Evolutionary conservation across 2,113 vertebrate genomes (phyloP).

Genomic region (Hippotragus niger): DNA sequence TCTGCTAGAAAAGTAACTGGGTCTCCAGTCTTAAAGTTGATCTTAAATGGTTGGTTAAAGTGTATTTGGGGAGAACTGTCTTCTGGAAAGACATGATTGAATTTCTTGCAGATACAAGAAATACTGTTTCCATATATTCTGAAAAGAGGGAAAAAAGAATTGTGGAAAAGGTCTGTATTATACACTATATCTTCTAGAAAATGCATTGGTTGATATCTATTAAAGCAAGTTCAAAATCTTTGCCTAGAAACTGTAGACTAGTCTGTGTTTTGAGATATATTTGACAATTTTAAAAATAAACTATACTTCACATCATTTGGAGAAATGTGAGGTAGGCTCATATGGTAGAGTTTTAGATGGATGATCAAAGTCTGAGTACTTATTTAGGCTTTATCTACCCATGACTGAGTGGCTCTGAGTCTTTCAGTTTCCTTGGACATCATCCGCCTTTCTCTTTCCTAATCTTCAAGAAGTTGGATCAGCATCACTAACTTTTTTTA

Average conservation of each 20-base stretch:
- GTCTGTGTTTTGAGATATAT: not conserved
- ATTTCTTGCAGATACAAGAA: not conserved
- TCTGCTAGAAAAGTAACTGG: not conserved
- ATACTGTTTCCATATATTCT: not conserved
- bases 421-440: not conserved
- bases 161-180: not conserved
- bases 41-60: not conserved
- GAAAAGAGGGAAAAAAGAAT: not conserved
- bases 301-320: not conserved
- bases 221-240: not conserved
- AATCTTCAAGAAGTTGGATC: not conserved
- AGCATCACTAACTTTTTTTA: not conserved
- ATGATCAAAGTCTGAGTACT: not conserved
- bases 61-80: not conserved
- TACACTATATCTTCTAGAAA: not conserved
- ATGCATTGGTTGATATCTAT: not conserved
- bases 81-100: not conserved
- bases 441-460: not conserved
- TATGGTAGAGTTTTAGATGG: not conserved
- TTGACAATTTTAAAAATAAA: not conserved
- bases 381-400: not conserved
- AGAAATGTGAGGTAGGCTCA: not conserved
- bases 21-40: not conserved
- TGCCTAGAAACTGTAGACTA: not conserved
- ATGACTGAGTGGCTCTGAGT: not conserved